Percentiles rank a stretch among this genome's conserved stretches.
Conservation (phyloP, 2,113 vertebrate species). For the Silurus glanis region DNA sequence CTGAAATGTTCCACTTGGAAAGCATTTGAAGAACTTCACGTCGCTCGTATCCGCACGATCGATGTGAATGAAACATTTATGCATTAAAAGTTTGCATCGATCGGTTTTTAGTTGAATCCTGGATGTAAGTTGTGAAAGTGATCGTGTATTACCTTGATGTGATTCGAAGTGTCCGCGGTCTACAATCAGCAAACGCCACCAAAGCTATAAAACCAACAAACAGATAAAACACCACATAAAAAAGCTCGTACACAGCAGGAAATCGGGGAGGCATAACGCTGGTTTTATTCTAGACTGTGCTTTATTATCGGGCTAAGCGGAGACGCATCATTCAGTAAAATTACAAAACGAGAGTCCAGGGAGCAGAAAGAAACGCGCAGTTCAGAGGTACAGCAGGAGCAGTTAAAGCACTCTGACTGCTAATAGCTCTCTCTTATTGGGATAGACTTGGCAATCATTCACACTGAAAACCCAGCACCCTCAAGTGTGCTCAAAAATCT, state of each 20-base stretch:
- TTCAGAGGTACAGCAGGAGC: constrained; percentile 82
- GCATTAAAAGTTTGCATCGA: not conserved
- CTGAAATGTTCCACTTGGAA: not conserved
- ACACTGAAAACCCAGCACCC: constrained; percentile 71
- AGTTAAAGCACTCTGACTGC: constrained; percentile 81
- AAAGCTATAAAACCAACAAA: constrained; percentile 32
- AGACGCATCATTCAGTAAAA: constrained; percentile 99
- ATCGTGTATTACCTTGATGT: not conserved
- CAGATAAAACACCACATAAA: constrained; percentile 42
- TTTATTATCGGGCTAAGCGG: constrained; percentile 99
- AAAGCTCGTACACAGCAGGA: constrained; percentile 42
- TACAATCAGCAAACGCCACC: constrained; percentile 27
- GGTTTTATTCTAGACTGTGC: constrained; percentile 96
- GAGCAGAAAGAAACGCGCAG: constrained; percentile 86
- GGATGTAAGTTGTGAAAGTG: not conserved
- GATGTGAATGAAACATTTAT: not conserved
- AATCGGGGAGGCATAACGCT: constrained; percentile 65
- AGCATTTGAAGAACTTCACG: no score
- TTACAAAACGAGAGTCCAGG: constrained; percentile 97
- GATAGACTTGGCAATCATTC: constrained; percentile 55
- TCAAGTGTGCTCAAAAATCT: constrained; percentile 59
- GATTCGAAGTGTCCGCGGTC: constrained; percentile 16
- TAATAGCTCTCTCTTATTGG: constrained; percentile 77
- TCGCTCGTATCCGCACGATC: no score
- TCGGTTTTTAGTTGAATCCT: not conserved